Conservation (phyloP, 2,888 invertebrate genomes). For the Lordiphosa fenestrarum region DNA sequence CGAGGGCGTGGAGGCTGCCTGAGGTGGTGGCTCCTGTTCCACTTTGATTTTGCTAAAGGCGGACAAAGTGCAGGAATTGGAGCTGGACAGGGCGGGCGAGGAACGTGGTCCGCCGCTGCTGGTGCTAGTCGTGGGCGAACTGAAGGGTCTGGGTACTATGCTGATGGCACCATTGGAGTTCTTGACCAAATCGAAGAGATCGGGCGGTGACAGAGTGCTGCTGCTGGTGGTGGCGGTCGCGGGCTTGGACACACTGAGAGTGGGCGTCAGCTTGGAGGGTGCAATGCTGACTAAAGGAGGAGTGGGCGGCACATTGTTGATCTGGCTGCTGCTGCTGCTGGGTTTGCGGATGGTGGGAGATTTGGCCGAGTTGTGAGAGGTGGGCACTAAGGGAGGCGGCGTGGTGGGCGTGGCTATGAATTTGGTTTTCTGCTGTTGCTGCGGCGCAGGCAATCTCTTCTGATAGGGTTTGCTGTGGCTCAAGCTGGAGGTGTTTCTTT, state of each 20-base stretch:
- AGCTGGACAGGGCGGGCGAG: slow-evolving; percentile 52
- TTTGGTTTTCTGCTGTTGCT: slow-evolving; percentile 52
- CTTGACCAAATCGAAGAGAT: slow-evolving; percentile 78
- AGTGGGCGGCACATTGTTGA: slow-evolving; percentile 44
- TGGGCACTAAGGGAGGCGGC: slow-evolving; percentile 75
- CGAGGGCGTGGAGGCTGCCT: slow-evolving; percentile 6
- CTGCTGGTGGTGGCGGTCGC: slow-evolving; percentile 13
- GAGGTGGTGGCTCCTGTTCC: slow-evolving; percentile 35
- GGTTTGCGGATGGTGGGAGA: slow-evolving; percentile 16
- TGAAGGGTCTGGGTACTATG: slow-evolving; percentile 47
- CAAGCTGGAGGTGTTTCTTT: slow-evolving; percentile 1
- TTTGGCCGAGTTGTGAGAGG: slow-evolving; percentile 45
- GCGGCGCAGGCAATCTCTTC: slow-evolving; percentile 49
- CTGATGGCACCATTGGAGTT: slow-evolving; percentile 76
- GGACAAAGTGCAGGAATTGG: slow-evolving; percentile 51
- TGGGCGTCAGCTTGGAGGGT: slow-evolving; percentile 54
- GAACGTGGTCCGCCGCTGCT: slow-evolving; percentile 51
- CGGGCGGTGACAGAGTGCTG: slow-evolving; percentile 48
- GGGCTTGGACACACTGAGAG: slow-evolving; percentile 46
- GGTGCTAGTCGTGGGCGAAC: slow-evolving; percentile 5
- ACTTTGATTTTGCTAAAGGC: slow-evolving; percentile 60
- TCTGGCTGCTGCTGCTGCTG: slow-evolving; percentile 7
- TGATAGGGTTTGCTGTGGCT: slow-evolving; percentile 72
- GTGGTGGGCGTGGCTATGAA: slow-evolving; percentile 76
- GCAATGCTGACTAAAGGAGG: slow-evolving; percentile 76